phyloP scores from a whole-genome alignment of 2,113 vertebrate species.

The Ochotona curzoniae region DNA sequence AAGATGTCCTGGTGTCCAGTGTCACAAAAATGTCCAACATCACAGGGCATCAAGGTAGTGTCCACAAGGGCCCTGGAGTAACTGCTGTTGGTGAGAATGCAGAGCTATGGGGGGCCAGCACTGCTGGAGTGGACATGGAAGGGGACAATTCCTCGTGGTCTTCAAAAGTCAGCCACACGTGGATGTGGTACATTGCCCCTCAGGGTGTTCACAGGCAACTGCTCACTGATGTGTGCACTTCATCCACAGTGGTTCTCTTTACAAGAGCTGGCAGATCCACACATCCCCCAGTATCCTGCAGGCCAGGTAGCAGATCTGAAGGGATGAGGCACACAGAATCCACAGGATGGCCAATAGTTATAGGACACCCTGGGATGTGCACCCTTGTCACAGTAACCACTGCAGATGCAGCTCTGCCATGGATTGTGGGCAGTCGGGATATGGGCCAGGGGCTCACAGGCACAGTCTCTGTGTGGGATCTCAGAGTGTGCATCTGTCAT shows the following conservation, averaged over 20 bases:
- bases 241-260: neutral
- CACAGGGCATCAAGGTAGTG: neutral
- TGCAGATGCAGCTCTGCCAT: neutral
- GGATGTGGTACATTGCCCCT: neutral
- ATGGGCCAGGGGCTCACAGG: neutral
- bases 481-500: neutral
- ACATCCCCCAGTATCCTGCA: neutral
- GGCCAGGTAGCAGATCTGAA: neutral
- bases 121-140: neutral
- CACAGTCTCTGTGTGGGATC: neutral
- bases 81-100: neutral
- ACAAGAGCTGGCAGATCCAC: neutral
- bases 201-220: neutral
- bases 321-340: neutral
- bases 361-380: neutral
- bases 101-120: neutral
- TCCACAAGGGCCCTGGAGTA: neutral
- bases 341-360: neutral
- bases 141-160: neutral
- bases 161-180: neutral
- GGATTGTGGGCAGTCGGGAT: neutral
- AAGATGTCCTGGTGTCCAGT: neutral
- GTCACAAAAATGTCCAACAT: neutral
- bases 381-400: neutral
- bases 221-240: neutral